Percentiles rank a stretch among this genome's conserved stretches.
Evolutionary conservation across 2,888 invertebrate species (phyloP).

Genomic region (Tipula helvola): DNA sequence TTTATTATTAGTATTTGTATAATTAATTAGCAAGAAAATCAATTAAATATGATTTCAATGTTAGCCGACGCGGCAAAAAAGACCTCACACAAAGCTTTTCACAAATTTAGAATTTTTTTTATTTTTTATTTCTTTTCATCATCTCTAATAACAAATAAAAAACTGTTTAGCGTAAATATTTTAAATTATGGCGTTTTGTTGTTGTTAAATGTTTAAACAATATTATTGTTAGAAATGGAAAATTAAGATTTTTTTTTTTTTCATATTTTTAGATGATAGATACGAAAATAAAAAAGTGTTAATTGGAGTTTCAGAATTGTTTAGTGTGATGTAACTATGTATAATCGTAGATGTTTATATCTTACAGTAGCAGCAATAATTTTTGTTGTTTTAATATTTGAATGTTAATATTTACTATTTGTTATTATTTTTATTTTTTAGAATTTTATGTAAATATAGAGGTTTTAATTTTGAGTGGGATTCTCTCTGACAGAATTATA

Average conservation of each 20-base stretch:
- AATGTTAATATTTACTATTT: background rate
- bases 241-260: background rate
- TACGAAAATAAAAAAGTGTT: background rate
- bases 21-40: conserved; percentile 4
- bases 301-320: background rate
- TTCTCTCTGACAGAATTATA: background rate
- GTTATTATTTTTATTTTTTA: background rate
- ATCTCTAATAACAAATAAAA: conserved; percentile 4
- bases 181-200: background rate
- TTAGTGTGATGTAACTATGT: background rate
- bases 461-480: background rate
- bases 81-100: conserved; percentile 4
- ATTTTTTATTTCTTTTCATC: background rate
- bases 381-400: background rate
- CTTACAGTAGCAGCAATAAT: background rate
- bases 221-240: background rate
- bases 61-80: background rate
- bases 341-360: too few species aligned
- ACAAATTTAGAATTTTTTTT: background rate
- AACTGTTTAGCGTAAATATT: background rate
- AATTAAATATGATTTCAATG: background rate
- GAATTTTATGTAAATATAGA: background rate
- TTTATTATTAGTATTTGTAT: background rate
- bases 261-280: background rate
- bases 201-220: background rate